Evolutionary conservation across 2,888 invertebrate species (phyloP), one percentile per base, ranked within the genome.

Genomic region (Metellina segmentata): DNA sequence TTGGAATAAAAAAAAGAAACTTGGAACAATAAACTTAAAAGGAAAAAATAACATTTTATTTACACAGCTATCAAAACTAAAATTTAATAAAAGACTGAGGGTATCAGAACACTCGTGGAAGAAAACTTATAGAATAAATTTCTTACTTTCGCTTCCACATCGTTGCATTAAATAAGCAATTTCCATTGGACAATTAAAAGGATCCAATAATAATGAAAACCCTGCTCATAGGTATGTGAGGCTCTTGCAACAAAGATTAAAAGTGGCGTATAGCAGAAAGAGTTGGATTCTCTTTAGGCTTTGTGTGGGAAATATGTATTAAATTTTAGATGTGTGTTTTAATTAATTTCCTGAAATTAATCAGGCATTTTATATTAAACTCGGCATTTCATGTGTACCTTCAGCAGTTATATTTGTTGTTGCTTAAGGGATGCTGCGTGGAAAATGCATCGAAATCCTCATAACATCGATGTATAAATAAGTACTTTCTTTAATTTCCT

Each of bases 141-240:
- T 91, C 91, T 91, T 91, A 72, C 83, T 91, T 87, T 61, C 61
- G 78, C 87, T 91, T 91, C 91, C 91, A 78, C 78, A 72, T 91
- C 82, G 61, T 52, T 91, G 91, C 78, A 70, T 88, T 87, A 91
- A 91, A 91, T 91, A 91, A 91, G 91, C 91, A 91, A 91, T 91
- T 91, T 91, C 91, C 81, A 91, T 87, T 86, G 91, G 86, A 91
- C 91, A 91, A 91, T 91, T 91, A 91, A 91, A 91, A 91, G 53
- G 87, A 83, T 91, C 78, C 87, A 91, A 91, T 91, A 91, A 91
- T 91, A 91, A 87, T 91, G 91, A 91, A 91, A 87, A 83, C 77
- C 34, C 70, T 53, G 71, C 77, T 74, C 87, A 79, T 87, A 91
- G 91, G 91, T 91, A 90, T 81, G 85, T 34, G 53, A 20, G 49